Evolutionary conservation across 1,140 invertebrate species (phyloP), one percentile per base, ranked within the genome.

Genomic region (Parasteatoda tepidariorum): DNA sequence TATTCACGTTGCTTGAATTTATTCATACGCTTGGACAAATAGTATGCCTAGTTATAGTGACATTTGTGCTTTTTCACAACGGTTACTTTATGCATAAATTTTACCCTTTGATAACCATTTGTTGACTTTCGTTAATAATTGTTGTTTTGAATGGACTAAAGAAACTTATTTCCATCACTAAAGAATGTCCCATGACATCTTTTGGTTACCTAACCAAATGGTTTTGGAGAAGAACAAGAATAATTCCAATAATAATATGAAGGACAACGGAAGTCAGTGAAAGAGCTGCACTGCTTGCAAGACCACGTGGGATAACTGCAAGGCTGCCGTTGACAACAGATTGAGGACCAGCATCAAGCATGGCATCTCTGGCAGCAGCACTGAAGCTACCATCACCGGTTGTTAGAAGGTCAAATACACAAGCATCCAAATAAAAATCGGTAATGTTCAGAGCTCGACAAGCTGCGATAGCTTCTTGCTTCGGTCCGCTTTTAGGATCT

Each of bases 371-470:
- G 0, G 91, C 90, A 61, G 91, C 90, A 28, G 88, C 86, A 13
- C 89, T 87, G 84, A 90, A 90, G 73, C 87, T 88, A 26, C 84
- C 83, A 41, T 91, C 90, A 5, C 91, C 91, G 0, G 91, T 91
- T 1, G 90, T 90, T 88, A 92, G 88, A 66, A 92, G 87, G 86
- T 92, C 92, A 85, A 92, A 92, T 62, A 92, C 90, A 87, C 92
- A 92, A 73, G 91, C 91, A 86, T 92, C 92, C 71, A 92, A 88
- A 86, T 91, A 92, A 85, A 90, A 89, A 85, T 91, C 91, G 18
- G 90, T 90, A 28, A 92, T 84, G 59, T 88, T 87, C 6, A 87
- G 86, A 18, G 88, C 84, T 18, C 88, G 85, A 76, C 90, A 91
- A 22, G 88, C 74, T 11, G 86, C 85, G 33, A 88, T 81, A 1